A percentile compares a stretch with the other conserved stretches of the same genome.
phyloP scores from a whole-genome alignment of 2,797 vertebrate genomes.

The Acrossocheilus wenchowensis region DNA sequence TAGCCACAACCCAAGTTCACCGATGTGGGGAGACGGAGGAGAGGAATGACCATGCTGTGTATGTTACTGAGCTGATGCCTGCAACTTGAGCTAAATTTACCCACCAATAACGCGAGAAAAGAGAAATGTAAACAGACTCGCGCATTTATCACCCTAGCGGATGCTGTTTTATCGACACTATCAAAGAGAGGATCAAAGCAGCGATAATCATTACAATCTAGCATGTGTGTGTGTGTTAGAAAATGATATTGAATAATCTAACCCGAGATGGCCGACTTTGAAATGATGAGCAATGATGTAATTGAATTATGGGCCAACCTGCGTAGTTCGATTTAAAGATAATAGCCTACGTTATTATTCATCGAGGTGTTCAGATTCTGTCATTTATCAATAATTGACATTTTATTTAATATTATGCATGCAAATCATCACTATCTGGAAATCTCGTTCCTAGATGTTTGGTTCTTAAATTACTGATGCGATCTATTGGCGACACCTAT shows the following conservation, averaged over 20 bases:
- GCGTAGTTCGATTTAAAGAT: background rate
- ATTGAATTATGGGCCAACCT: background rate
- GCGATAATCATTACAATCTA: background rate
- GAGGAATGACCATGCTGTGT: constrained; percentile 63
- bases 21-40: constrained; percentile 65
- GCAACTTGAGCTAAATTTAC: constrained; percentile 50
- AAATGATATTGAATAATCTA: constrained; percentile 3
- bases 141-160: constrained; percentile 35
- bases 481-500: background rate
- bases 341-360: background rate
- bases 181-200: constrained; percentile 20
- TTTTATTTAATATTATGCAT: background rate
- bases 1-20: constrained; percentile 73
- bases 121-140: constrained; percentile 34
- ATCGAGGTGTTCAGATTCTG: background rate
- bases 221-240: background rate
- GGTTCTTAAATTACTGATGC: background rate
- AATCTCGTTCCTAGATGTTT: background rate
- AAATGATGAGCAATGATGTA: constrained; percentile 17
- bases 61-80: constrained; percentile 45
- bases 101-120: constrained; percentile 41
- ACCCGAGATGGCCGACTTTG: constrained; percentile 13
- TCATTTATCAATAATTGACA: background rate
- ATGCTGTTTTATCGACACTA: constrained; percentile 23
- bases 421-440: background rate